A percentile compares a stretch with the other conserved stretches of the same genome.
These are phyloP conservation scores for Syndactyla subalaris DNA, from an alignment of 2,797 vertebrate genomes.

Conservation along the genomic window DNA sequence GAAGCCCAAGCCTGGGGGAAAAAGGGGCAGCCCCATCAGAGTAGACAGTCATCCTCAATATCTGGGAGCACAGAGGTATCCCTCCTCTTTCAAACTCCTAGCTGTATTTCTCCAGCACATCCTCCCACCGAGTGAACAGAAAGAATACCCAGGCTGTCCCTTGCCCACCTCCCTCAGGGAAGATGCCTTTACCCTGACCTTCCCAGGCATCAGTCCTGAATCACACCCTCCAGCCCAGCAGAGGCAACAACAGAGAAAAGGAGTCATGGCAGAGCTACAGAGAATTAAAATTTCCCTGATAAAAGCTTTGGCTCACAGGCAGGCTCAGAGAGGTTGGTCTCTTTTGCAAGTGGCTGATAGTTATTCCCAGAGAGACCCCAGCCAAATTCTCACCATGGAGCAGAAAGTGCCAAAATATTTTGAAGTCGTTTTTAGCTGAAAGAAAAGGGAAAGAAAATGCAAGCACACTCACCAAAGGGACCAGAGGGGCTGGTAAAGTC, in stretches of 20 bases:
- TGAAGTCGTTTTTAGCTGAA: background rate
- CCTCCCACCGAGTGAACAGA: background rate
- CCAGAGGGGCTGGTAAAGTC: background rate
- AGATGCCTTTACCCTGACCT: background rate
- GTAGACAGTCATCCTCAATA: fast-evolving
- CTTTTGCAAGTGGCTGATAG: conserved; percentile 19
- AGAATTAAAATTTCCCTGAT: conserved; percentile 15
- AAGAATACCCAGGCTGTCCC: background rate
- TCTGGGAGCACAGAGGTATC: background rate
- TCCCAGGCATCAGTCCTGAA: background rate
- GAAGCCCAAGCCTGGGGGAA: background rate
- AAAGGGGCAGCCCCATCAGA: background rate
- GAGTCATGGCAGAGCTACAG: background rate
- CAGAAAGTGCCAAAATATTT: conserved; percentile 22
- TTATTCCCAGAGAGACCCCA: background rate
- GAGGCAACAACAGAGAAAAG: background rate
- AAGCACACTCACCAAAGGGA: background rate
- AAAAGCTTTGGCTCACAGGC: conserved; percentile 50
- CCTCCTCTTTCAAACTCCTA: background rate
- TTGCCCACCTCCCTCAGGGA: background rate
- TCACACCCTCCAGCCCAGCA: background rate
- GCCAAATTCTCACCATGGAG: background rate
- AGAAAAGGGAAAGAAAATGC: background rate
- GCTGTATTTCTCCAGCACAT: background rate
- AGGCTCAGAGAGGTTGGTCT: background rate